phyloP scores from a whole-genome alignment of 2,113 vertebrate species.

The Sorex fumeus region DNA sequence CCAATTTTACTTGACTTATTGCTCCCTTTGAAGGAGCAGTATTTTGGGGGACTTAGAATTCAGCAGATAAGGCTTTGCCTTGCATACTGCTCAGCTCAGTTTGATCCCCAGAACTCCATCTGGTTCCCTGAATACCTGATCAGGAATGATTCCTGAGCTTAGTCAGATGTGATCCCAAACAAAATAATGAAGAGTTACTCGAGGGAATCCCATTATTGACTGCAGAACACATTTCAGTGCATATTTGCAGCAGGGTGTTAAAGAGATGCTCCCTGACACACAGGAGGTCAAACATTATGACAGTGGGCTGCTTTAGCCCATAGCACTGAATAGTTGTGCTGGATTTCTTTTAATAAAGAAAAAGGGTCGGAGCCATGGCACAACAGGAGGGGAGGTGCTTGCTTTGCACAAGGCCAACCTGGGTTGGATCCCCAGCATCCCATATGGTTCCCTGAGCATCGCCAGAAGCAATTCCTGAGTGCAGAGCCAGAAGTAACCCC shows the following conservation, averaged over 20 bases:
- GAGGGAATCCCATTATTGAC: not conserved
- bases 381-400: too few relatives aligned
- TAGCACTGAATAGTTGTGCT: too few relatives aligned
- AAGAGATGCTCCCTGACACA: not conserved
- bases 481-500: too few relatives aligned
- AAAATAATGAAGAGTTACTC: not conserved
- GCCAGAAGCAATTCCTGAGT: too few relatives aligned
- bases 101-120: not conserved
- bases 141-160: too few relatives aligned
- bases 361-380: too few relatives aligned
- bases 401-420: too few relatives aligned
- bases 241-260: not conserved
- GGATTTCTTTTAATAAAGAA: too few relatives aligned
- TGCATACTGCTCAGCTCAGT: not conserved
- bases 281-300: not conserved
- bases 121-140: not conserved
- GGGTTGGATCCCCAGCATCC: too few relatives aligned
- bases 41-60: not conserved
- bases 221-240: not conserved
- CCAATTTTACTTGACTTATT: not conserved
- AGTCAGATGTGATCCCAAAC: too few relatives aligned
- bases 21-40: constrained; percentile 19
- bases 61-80: not conserved
- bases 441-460: too few relatives aligned
- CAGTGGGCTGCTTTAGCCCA: not conserved